Conservation (phyloP, 2,888 invertebrate genomes). For the Anoncus sp. region DNA sequence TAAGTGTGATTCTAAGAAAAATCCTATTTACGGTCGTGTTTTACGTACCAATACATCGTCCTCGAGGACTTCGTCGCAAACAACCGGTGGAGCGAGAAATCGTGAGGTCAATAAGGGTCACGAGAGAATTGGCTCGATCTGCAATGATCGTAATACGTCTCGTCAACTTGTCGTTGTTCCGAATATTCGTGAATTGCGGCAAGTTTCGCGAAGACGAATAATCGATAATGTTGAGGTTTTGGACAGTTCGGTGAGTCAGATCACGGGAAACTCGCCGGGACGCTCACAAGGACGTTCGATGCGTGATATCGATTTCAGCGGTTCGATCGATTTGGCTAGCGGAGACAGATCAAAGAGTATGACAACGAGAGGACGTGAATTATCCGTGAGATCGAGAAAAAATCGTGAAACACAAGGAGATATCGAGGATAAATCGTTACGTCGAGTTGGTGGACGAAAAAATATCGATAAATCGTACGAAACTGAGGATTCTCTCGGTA, state of each 20-base stretch:
- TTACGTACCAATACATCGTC: constrained; percentile 63
- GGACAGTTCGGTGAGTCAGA: constrained; percentile 54
- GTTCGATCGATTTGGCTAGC: constrained; percentile 45
- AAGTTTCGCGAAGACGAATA: constrained; percentile 78
- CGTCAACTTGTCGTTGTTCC: constrained; percentile 28
- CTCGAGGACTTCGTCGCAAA: constrained; percentile 49
- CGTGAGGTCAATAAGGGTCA: constrained; percentile 56
- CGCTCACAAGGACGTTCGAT: constrained; percentile 28
- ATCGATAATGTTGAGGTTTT: constrained; percentile 72
- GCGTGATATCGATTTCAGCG: constrained; percentile 52
- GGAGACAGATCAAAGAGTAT: neutral
- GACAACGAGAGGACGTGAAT: constrained; percentile 24
- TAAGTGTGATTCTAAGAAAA: constrained; percentile 62
- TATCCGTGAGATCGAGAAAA: constrained; percentile 4
- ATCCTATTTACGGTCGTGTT: constrained; percentile 68
- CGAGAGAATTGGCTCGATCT: constrained; percentile 51
- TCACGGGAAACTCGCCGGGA: neutral
- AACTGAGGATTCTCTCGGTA: constrained; percentile 34
- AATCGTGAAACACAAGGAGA: constrained; percentile 4
- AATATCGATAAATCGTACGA: constrained; percentile 2
- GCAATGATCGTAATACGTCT: constrained; percentile 52
- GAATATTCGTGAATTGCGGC: constrained; percentile 65
- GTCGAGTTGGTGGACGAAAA: constrained; percentile 27
- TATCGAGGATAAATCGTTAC: constrained; percentile 41
- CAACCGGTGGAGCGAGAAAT: constrained; percentile 53